A percentile compares a stretch with the other conserved stretches of the same genome.
phyloP scores from a whole-genome alignment of 2,113 vertebrate genomes.

The Podilymbus podiceps region DNA sequence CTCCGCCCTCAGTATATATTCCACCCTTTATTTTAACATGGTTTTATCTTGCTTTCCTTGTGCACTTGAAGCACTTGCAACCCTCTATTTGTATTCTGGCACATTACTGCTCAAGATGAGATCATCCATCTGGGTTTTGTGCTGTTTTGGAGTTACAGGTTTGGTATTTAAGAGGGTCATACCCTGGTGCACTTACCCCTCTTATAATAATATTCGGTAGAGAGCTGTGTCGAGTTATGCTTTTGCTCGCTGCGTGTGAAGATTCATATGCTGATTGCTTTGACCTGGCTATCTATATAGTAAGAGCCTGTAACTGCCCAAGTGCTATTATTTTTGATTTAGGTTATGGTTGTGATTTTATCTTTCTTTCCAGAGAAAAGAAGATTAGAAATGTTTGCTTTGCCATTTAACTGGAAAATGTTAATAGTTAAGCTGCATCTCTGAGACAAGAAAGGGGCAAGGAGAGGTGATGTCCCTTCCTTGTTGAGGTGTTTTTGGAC shows the following conservation, averaged over 20 bases:
- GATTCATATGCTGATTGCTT: constrained; percentile 33
- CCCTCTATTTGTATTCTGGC: constrained; percentile 27
- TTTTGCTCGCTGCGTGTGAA: not conserved
- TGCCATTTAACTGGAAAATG: constrained; percentile 33
- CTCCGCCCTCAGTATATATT: not conserved
- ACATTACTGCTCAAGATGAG: not conserved
- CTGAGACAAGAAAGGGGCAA: not conserved
- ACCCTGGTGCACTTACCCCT: not conserved
- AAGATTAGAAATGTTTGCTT: constrained; percentile 19
- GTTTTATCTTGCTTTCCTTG: not conserved
- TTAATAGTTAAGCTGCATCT: not conserved
- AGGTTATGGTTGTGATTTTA: constrained; percentile 10
- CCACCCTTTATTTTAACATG: not conserved
- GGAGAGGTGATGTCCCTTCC: not conserved
- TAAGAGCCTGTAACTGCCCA: not conserved
- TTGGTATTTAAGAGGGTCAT: constrained; percentile 47
- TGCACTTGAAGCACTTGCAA: not conserved
- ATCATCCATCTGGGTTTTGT: constrained; percentile 33
- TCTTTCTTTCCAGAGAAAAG: constrained; percentile 1
- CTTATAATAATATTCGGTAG: not conserved
- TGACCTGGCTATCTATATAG: not conserved
- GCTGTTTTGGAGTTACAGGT: constrained; percentile 23
- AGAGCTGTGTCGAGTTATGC: not conserved
- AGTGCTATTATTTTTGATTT: not conserved
- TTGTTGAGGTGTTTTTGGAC: not conserved